Evolutionary conservation across 2,113 vertebrate genomes (phyloP).

Genomic region (Vicugna pacos): DNA sequence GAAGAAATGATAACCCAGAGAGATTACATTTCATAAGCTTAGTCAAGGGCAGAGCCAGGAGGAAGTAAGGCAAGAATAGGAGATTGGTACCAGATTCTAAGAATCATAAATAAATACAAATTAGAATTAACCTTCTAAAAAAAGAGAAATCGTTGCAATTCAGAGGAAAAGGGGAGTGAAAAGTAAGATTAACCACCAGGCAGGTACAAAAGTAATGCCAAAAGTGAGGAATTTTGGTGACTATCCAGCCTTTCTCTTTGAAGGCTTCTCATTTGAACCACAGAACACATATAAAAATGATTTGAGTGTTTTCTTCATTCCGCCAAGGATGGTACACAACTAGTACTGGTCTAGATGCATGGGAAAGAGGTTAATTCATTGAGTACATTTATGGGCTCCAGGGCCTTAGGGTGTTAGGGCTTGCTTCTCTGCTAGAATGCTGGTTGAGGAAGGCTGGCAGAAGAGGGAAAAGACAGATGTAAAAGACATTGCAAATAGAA

Average conservation of each 20-base stretch:
- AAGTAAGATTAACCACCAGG: constrained; percentile 16
- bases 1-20: constrained; percentile 1
- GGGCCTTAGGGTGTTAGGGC: not conserved
- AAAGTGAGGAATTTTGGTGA: not conserved
- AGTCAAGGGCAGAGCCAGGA: not conserved
- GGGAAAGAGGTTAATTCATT: not conserved
- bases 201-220: not conserved
- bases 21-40: constrained; percentile 1
- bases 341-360: not conserved
- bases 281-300: not conserved
- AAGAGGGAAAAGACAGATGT: not conserved
- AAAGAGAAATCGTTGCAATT: not conserved
- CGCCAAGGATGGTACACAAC: not conserved
- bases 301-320: not conserved
- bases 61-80: not conserved
- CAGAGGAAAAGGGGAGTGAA: not conserved
- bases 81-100: not conserved
- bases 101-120: constrained; percentile 1
- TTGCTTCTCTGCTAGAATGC: not conserved
- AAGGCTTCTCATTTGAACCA: not conserved
- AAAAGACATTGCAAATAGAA: not conserved
- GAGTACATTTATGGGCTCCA: not conserved
- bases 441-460: not conserved
- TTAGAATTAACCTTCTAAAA: not conserved
- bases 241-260: not conserved